Percentiles rank a stretch among this genome's conserved stretches.
These are phyloP conservation scores for Abrostola triplasia DNA, from an alignment of 2,888 invertebrate genomes.

Conservation along the genomic window DNA sequence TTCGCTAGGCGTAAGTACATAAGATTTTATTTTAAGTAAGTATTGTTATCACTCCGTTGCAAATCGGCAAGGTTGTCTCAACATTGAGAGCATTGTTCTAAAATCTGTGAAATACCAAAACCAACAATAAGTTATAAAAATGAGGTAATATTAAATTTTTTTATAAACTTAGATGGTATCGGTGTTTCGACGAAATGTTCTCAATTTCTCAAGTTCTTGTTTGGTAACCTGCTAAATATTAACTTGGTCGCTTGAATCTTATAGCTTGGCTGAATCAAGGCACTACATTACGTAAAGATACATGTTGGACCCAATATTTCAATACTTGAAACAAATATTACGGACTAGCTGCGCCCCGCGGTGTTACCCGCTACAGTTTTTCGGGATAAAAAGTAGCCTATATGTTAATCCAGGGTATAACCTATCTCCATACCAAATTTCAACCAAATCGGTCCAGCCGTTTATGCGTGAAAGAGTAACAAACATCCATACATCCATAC, in stretches of 20 bases:
- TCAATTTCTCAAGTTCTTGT: constrained; percentile 32
- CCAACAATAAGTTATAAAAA: constrained; percentile 49
- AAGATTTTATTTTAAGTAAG: constrained; percentile 1
- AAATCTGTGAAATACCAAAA: constrained; percentile 49
- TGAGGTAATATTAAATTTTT: constrained; percentile 51
- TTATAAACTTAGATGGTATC: constrained; percentile 42
- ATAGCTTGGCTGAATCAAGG: constrained; percentile 9
- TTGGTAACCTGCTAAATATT: constrained; percentile 39
- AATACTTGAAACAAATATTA: constrained; percentile 33
- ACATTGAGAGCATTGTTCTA: constrained; percentile 49
- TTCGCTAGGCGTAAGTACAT: neutral
- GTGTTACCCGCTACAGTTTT: too few species aligned
- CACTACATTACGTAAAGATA: constrained; percentile 24
- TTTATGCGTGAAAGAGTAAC: too few species aligned
- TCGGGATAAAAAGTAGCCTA: too few species aligned
- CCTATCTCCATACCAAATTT: too few species aligned
- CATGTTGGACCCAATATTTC: constrained; percentile 24
- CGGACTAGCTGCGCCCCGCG: too few species aligned
- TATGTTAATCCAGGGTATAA: too few species aligned
- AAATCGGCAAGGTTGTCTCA: constrained; percentile 40
- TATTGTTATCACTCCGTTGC: constrained; percentile 20
- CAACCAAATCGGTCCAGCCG: too few species aligned
- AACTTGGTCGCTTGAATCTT: constrained; percentile 11
- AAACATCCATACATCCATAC: too few species aligned
- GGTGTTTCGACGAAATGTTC: constrained; percentile 37